Conservation (phyloP, 2,888 invertebrate species). For the Steinernema carpocapsae region DNA sequence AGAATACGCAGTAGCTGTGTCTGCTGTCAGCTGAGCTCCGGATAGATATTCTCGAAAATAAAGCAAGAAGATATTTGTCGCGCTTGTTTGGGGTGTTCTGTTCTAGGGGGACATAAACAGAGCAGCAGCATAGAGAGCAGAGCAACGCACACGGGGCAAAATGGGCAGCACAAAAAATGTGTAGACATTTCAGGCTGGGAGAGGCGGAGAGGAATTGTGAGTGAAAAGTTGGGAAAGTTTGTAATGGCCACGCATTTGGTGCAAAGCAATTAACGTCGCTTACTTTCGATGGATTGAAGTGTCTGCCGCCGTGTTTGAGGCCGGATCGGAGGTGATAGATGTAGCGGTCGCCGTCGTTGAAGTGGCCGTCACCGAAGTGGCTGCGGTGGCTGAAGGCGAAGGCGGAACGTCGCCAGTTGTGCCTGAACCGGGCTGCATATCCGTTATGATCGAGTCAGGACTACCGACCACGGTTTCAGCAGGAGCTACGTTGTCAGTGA, state of each 20-base stretch:
- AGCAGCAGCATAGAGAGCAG: no score
- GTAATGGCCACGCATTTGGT: background rate
- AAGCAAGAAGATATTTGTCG: conserved; percentile 14
- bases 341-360: no score
- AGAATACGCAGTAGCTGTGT: no score
- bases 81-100: no score
- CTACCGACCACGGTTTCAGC: background rate
- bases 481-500: background rate
- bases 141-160: no score
- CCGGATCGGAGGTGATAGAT: conserved; percentile 37
- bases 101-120: no score
- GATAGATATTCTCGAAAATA: background rate
- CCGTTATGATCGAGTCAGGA: conserved; percentile 12
- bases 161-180: no score
- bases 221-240: conserved; percentile 21
- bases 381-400: background rate
- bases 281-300: conserved; percentile 43
- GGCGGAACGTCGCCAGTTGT: conserved; percentile 30
- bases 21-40: no score
- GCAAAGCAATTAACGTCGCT: conserved; percentile 28
- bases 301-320: conserved; percentile 25
- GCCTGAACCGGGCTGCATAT: background rate
- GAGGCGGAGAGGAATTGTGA: conserved; percentile 33
- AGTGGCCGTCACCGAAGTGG: no score
- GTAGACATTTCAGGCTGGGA: no score